Evolutionary conservation across 2,797 vertebrate genomes (phyloP).

Genomic region (Mormyrus hasselquistii): DNA sequence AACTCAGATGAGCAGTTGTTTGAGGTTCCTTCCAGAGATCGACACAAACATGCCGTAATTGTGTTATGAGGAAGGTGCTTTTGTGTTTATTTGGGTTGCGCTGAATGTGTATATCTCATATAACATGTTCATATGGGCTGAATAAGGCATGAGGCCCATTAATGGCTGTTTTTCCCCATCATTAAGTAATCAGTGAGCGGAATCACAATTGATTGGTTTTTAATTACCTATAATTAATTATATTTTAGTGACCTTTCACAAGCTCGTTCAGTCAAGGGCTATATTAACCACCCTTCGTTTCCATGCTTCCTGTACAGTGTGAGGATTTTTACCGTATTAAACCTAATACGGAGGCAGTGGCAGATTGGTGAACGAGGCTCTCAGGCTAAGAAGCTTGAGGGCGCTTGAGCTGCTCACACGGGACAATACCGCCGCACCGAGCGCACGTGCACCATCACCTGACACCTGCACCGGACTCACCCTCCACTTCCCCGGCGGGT

Average conservation of each 20-base stretch:
- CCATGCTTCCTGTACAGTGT: background rate
- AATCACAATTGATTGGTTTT: background rate
- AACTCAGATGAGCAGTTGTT: background rate
- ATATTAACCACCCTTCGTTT: background rate
- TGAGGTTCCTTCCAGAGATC: background rate
- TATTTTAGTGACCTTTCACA: background rate
- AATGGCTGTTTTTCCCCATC: background rate
- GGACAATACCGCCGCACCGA: background rate
- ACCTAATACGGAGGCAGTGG: background rate
- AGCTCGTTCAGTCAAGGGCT: background rate
- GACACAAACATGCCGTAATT: background rate
- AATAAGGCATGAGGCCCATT: background rate
- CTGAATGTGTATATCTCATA: background rate
- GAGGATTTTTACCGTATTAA: background rate
- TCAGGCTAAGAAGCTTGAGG: background rate
- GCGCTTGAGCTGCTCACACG: background rate
- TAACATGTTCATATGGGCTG: background rate
- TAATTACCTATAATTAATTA: constrained; percentile 2
- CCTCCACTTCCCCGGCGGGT: background rate
- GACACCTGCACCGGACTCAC: background rate
- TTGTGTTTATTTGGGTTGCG: background rate
- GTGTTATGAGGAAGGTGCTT: background rate
- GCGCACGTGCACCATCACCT: background rate
- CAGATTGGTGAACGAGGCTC: background rate
- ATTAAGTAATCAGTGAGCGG: background rate